Percentiles rank a stretch among this genome's conserved stretches.
Conservation (phyloP, 2,113 vertebrate genomes). For the Podilymbus podiceps region DNA sequence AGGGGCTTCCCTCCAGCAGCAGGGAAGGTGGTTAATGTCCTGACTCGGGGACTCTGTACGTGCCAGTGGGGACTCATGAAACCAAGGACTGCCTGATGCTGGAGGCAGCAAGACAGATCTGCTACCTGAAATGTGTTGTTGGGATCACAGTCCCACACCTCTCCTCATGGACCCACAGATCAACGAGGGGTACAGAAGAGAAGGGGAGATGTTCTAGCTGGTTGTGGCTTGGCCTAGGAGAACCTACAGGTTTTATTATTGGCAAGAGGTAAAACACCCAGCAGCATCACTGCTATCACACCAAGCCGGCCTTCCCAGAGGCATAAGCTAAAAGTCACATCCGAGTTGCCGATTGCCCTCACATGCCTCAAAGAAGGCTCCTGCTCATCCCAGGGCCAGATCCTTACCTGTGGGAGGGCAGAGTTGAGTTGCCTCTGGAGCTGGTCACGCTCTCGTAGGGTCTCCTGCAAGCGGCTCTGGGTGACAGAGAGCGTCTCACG, state of each 20-base stretch:
- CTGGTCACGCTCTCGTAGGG: constrained; percentile 91
- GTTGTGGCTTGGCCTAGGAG: not conserved
- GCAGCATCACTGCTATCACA: not conserved
- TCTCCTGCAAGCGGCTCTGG: constrained; percentile 91
- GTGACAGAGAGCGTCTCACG: constrained; percentile 89
- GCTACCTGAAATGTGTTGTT: rapidly evolving
- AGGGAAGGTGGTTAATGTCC: not conserved
- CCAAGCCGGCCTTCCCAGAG: not conserved
- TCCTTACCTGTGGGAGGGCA: constrained; percentile 90
- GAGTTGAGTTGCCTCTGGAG: constrained; percentile 95
- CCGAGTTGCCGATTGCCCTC: rapidly evolving
- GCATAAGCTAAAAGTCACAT: not conserved
- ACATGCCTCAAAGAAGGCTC: not conserved
- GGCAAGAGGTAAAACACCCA: rapidly evolving
- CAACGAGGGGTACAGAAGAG: rapidly evolving
- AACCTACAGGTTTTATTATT: rapidly evolving
- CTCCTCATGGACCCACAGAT: not conserved
- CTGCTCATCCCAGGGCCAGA: not conserved
- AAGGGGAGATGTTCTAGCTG: not conserved
- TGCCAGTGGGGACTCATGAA: not conserved
- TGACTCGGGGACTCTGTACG: not conserved
- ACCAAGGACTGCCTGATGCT: not conserved
- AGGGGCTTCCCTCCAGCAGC: not conserved
- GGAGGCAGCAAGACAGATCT: not conserved
- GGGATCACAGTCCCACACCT: not conserved